phyloP scores from a whole-genome alignment of 2,888 invertebrate genomes.

The Rhaphigaster nebulosa region DNA sequence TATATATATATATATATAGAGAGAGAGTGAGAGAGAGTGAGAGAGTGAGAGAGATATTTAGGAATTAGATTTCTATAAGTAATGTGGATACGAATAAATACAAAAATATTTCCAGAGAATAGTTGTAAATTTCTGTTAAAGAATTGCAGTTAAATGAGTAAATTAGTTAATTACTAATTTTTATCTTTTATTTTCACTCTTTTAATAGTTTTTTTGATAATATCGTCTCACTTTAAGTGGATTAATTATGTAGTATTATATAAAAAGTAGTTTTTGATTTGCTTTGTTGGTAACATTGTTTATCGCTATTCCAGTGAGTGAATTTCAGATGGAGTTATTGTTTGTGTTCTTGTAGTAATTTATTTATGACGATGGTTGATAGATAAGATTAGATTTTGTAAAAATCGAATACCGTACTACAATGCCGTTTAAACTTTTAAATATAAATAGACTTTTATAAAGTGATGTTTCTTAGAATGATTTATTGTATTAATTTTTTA shows the following conservation, averaged over 20 bases:
- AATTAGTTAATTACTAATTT: neutral
- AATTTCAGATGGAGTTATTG: constrained; percentile 28
- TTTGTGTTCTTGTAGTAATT: constrained; percentile 40
- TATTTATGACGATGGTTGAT: constrained; percentile 30
- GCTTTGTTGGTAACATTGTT: constrained; percentile 19
- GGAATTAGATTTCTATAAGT: neutral
- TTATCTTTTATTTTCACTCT: neutral
- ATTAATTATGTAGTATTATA: neutral
- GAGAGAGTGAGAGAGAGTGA: too few species aligned
- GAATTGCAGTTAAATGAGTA: neutral
- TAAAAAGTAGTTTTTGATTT: neutral
- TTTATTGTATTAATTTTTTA: neutral
- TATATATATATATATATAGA: too few species aligned
- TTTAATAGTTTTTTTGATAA: neutral
- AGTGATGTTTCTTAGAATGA: neutral
- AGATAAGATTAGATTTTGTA: neutral
- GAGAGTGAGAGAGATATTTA: too few species aligned
- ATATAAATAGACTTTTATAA: neutral
- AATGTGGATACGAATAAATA: neutral
- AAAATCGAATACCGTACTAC: neutral
- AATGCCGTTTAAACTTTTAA: neutral
- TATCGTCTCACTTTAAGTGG: neutral
- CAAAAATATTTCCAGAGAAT: neutral
- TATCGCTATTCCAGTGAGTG: constrained; percentile 11
- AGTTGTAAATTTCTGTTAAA: neutral